A percentile compares a stretch with the other conserved stretches of the same genome.
Conservation (phyloP, 1,140 invertebrate genomes). For the Eurosta solidaginis region DNA sequence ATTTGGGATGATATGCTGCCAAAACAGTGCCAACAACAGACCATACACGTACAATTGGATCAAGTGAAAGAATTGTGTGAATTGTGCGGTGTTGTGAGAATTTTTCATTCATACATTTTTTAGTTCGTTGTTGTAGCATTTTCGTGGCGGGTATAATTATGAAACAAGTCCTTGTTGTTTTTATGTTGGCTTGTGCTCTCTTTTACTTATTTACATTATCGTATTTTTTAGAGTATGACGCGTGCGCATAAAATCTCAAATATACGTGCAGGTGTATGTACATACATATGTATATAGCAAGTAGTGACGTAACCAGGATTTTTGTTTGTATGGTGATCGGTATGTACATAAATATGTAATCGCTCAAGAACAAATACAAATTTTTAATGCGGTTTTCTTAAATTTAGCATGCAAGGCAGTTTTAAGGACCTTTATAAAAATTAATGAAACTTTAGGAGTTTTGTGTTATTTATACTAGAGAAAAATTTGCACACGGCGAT, state of each 20-base stretch:
- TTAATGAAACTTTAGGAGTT: too few species aligned
- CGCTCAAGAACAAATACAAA: neutral
- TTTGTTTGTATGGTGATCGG: neutral
- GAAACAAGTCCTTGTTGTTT: slow-evolving; percentile 50
- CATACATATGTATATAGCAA: neutral
- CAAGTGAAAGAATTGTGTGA: neutral
- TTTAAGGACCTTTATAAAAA: too few species aligned
- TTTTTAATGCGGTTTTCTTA: too few species aligned
- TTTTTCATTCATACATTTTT: slow-evolving; percentile 56
- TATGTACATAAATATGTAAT: neutral
- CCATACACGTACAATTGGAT: neutral
- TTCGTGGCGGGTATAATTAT: slow-evolving; percentile 49
- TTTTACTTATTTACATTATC: neutral
- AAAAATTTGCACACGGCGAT: too few species aligned
- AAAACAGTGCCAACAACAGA: neutral
- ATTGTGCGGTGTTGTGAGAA: neutral
- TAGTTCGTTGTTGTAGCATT: slow-evolving; percentile 38
- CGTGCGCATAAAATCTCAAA: slow-evolving; percentile 47
- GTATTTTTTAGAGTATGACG: slow-evolving; percentile 44
- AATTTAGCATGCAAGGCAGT: too few species aligned
- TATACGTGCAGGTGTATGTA: neutral
- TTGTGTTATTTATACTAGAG: too few species aligned
- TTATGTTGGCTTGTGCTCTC: neutral
- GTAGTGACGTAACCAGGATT: neutral
- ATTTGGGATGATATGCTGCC: too few species aligned